A percentile compares a stretch with the other conserved stretches of the same genome.
phyloP scores from a whole-genome alignment of 2,113 vertebrate species.

The Eclectus roratus region DNA sequence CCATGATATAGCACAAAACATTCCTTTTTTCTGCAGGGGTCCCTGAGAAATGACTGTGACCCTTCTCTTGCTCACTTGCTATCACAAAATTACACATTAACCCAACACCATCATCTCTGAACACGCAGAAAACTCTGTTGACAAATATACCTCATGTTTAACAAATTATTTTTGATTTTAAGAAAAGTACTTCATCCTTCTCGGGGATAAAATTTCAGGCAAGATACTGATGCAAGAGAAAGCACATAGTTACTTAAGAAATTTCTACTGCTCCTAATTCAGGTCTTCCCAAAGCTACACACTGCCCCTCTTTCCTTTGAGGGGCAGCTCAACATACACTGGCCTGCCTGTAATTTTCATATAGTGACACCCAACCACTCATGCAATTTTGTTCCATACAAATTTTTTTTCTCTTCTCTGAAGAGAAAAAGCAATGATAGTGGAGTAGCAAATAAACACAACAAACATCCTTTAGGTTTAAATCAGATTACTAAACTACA shows the following conservation, averaged over 20 bases:
- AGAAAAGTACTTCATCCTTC: neutral
- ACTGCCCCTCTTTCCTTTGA: neutral
- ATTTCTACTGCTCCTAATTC: neutral
- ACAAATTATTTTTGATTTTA: neutral
- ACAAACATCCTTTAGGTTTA: neutral
- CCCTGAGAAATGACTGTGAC: neutral
- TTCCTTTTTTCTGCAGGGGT: neutral
- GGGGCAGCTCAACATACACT: neutral
- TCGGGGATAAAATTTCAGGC: neutral
- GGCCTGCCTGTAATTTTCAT: neutral
- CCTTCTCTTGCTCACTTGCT: neutral
- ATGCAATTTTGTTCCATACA: neutral
- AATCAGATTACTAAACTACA: neutral
- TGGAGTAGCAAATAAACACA: neutral
- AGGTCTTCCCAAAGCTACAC: neutral
- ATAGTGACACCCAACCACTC: rapidly evolving
- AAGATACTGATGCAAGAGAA: neutral
- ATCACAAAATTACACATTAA: neutral
- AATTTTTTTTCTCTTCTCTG: neutral
- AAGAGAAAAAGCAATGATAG: neutral
- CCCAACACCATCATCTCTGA: neutral
- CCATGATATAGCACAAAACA: neutral
- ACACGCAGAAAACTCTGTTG: neutral
- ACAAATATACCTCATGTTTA: neutral
- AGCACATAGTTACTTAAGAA: neutral